Percentiles rank a stretch among this genome's conserved stretches.
These are phyloP conservation scores for Rhodeus uyekii DNA, from an alignment of 2,797 vertebrate genomes.

Conservation along the genomic window DNA sequence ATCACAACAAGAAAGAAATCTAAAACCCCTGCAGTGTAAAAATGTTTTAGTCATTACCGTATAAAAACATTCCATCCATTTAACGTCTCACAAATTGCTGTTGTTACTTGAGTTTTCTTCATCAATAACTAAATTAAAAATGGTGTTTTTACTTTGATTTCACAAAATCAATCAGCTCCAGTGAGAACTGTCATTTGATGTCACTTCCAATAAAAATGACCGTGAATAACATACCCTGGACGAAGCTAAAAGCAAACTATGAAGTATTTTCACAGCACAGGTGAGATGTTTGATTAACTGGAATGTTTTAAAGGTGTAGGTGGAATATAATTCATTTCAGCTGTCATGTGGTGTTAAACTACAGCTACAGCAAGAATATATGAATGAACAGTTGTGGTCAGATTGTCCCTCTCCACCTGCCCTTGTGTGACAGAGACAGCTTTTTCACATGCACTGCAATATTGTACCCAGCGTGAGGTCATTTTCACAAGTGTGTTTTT, in stretches of 20 bases:
- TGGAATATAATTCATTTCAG: background rate
- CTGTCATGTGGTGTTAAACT: too few relatives aligned
- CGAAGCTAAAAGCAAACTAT: background rate
- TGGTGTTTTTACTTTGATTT: background rate
- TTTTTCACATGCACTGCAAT: conserved; percentile 29
- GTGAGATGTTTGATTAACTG: background rate
- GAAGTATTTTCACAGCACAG: background rate
- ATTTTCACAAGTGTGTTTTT: conserved; percentile 30
- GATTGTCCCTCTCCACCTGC: background rate
- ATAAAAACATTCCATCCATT: background rate
- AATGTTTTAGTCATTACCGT: background rate
- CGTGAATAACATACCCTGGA: background rate
- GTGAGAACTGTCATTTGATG: background rate
- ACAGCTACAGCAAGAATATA: background rate
- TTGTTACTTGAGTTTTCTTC: background rate
- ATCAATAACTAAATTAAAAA: background rate
- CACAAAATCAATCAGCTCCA: background rate
- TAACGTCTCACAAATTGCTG: background rate
- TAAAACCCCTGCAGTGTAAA: background rate
- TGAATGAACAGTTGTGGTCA: conserved; percentile 1
- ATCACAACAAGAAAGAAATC: background rate
- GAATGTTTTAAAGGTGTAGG: background rate
- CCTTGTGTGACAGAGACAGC: conserved; percentile 14
- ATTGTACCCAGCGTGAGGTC: conserved; percentile 30
- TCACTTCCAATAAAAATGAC: background rate